A percentile compares a stretch with the other conserved stretches of the same genome.
Conservation (phyloP, 2,888 invertebrate genomes). For the Chironomus riparius region DNA sequence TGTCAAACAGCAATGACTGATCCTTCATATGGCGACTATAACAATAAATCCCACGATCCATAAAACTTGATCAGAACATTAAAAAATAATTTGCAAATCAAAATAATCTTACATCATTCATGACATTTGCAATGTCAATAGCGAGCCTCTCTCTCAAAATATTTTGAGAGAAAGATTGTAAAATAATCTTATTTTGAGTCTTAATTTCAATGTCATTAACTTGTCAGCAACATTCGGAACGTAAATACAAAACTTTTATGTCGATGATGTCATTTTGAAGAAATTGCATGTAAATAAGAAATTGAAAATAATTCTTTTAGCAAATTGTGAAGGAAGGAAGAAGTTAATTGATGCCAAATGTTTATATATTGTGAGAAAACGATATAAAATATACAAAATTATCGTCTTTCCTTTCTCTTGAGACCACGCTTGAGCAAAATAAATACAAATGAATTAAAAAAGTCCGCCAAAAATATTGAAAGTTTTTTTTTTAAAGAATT, state of each 20-base stretch:
- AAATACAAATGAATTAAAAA: not conserved
- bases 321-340: not conserved
- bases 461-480: too few species aligned
- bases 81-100: too few species aligned
- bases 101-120: too few species aligned
- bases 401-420: not conserved
- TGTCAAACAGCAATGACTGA: too few species aligned
- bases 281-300: not conserved
- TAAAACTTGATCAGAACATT: too few species aligned
- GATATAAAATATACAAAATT: not conserved
- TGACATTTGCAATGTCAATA: too few species aligned
- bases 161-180: too few species aligned
- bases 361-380: not conserved
- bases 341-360: not conserved
- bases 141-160: too few species aligned
- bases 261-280: conserved; percentile 14
- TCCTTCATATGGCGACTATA: too few species aligned
- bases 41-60: too few species aligned
- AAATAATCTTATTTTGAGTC: too few species aligned
- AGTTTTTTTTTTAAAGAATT: too few species aligned
- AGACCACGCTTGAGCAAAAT: not conserved
- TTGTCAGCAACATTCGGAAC: not conserved
- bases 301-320: not conserved
- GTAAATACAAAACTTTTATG: not conserved
- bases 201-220: conserved; percentile 16